A percentile compares a stretch with the other conserved stretches of the same genome.
phyloP scores from a whole-genome alignment of 2,888 invertebrate genomes.

The Phania funesta region DNA sequence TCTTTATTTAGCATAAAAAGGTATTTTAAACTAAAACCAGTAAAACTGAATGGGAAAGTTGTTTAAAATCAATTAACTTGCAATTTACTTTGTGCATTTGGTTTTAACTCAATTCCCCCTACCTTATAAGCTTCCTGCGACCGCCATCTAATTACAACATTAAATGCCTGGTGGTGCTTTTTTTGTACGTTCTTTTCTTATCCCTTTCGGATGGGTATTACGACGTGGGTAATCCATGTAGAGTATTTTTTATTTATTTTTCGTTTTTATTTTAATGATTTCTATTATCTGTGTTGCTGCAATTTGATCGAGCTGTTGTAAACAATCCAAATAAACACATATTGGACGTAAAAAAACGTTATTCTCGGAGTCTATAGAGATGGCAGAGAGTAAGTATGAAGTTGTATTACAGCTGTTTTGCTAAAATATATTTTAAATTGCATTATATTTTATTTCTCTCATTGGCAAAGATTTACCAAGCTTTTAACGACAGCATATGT shows the following conservation, averaged over 20 bases:
- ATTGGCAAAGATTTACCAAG: no score
- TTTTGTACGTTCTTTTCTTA: not conserved
- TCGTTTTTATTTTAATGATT: not conserved
- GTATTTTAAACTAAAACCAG: no score
- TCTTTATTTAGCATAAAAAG: not conserved
- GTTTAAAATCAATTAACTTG: constrained; percentile 55
- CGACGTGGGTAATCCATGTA: constrained; percentile 9
- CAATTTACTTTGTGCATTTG: constrained; percentile 62
- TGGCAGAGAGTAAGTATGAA: no score
- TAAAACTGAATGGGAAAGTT: not conserved
- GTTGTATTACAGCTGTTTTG: no score
- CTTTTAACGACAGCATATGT: no score
- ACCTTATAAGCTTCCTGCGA: not conserved
- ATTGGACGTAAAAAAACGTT: no score
- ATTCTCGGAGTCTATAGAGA: no score
- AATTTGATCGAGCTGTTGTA: no score
- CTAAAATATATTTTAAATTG: no score
- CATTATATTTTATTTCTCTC: no score
- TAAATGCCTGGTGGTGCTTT: not conserved
- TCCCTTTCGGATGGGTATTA: not conserved
- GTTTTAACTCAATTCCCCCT: constrained; percentile 33
- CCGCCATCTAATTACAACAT: not conserved
- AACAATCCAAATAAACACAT: no score
- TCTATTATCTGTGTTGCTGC: no score
- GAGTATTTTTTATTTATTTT: not conserved